Conservation (phyloP, 2,888 invertebrate species). For the Cacoxenus indagator region DNA sequence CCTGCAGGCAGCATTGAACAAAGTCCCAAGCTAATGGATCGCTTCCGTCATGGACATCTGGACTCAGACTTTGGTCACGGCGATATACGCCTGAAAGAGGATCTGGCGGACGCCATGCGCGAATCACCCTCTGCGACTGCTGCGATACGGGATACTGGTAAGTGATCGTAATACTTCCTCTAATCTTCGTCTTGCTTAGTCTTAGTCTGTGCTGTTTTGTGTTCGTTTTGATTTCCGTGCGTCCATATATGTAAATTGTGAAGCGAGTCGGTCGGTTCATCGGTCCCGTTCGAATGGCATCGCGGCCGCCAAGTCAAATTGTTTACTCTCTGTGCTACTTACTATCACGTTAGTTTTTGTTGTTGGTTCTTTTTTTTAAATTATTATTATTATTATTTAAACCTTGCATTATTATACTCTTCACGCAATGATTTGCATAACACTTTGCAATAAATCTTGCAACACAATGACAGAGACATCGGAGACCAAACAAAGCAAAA, state of each 20-base stretch:
- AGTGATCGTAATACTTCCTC: constrained; percentile 37
- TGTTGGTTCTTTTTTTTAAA: not conserved
- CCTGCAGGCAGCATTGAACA: constrained; percentile 88
- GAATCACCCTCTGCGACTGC: constrained; percentile 77
- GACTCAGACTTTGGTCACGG: constrained; percentile 73
- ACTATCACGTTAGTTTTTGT: constrained; percentile 19
- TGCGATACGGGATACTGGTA: constrained; percentile 65
- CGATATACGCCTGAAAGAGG: constrained; percentile 87
- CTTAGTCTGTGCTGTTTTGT: constrained; percentile 17
- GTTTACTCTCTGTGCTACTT: constrained; percentile 14
- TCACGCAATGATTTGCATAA: not conserved
- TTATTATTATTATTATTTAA: not conserved
- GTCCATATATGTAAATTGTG: not conserved
- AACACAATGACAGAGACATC: not conserved
- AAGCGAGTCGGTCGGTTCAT: not conserved
- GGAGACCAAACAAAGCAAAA: not conserved
- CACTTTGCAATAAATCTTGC: not conserved
- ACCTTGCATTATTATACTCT: not conserved
- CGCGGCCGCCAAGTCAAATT: not conserved
- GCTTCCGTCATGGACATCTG: constrained; percentile 76
- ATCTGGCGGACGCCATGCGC: constrained; percentile 94
- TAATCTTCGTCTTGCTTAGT: constrained; percentile 1
- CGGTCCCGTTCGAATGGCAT: constrained; percentile 5
- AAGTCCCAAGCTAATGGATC: constrained; percentile 86
- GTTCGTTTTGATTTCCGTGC: constrained; percentile 13